Conservation (phyloP, 2,113 vertebrate genomes). For the Apaloderma vittatum region DNA sequence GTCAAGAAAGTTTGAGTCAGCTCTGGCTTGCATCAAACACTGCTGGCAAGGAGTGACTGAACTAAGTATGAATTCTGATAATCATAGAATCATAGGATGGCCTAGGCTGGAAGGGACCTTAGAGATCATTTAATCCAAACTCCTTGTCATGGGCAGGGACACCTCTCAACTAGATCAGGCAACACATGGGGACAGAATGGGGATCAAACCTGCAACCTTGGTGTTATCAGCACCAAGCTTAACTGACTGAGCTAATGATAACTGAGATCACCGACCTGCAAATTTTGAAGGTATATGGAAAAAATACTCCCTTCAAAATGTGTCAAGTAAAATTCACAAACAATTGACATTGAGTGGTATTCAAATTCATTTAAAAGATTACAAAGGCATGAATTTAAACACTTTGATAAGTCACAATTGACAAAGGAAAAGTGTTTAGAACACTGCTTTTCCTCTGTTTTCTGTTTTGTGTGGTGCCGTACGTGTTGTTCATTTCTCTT, state of each 20-base stretch:
- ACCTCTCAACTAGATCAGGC: too few species aligned
- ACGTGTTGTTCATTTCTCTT: not conserved
- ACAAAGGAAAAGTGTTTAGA: not conserved
- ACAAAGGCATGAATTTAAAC: not conserved
- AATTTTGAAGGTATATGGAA: not conserved
- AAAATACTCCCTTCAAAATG: not conserved
- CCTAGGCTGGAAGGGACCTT: too few species aligned
- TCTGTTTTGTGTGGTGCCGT: not conserved
- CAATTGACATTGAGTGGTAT: not conserved
- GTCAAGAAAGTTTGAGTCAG: not conserved
- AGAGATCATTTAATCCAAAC: too few species aligned
- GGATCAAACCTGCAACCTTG: too few species aligned
- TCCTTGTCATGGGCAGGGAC: too few species aligned
- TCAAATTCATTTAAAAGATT: not conserved
- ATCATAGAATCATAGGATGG: too few species aligned
- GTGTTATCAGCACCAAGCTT: too few species aligned
- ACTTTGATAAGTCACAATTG: not conserved
- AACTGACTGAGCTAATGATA: not conserved
- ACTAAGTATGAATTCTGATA: too few species aligned
- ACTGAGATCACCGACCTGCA: too few species aligned
- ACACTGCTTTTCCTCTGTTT: not conserved
- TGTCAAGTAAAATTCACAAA: not conserved
- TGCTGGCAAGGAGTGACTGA: not conserved
- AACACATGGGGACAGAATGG: too few species aligned
- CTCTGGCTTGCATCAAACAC: not conserved